A percentile compares a stretch with the other conserved stretches of the same genome.
Conservation (phyloP, 35 echinoderm and acorn worm species). For the Heliocidaris erythrogramma region DNA sequence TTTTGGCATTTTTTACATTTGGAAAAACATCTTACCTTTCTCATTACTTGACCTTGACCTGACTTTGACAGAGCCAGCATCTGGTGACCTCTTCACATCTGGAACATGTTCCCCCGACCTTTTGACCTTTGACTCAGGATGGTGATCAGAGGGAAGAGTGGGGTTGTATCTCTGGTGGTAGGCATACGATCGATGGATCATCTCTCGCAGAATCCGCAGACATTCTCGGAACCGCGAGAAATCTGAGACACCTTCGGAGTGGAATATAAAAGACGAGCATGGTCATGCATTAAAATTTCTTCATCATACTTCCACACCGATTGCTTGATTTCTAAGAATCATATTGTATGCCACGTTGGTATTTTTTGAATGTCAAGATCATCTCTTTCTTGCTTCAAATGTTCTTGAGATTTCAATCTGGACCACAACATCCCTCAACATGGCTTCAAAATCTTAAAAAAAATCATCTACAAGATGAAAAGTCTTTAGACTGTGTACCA, state of each 20-base stretch:
- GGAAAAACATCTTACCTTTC: neutral
- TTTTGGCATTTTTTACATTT: no score
- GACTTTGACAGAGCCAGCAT: neutral
- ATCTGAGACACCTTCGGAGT: constrained; percentile 22
- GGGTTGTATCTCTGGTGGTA: constrained; percentile 41
- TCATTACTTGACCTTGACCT: constrained; percentile 15
- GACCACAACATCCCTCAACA: no score
- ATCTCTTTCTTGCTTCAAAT: no score
- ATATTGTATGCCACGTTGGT: no score
- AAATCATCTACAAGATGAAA: no score
- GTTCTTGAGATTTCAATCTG: no score
- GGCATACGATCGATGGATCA: neutral
- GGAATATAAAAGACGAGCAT: neutral
- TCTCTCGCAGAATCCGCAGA: constrained; percentile 7
- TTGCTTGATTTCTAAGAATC: no score
- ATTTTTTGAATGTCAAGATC: no score
- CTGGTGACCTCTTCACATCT: constrained; percentile 2
- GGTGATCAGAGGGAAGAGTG: neutral
- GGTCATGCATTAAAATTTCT: no score
- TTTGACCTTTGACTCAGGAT: constrained; percentile 6
- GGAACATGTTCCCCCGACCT: neutral
- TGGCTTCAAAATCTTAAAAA: no score
- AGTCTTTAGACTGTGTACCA: no score
- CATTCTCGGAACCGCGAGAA: constrained; percentile 26
- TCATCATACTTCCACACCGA: no score